Percentiles rank a stretch among this genome's conserved stretches.
phyloP scores from a whole-genome alignment of 2,113 vertebrate species.

The Lophochroa leadbeateri region DNA sequence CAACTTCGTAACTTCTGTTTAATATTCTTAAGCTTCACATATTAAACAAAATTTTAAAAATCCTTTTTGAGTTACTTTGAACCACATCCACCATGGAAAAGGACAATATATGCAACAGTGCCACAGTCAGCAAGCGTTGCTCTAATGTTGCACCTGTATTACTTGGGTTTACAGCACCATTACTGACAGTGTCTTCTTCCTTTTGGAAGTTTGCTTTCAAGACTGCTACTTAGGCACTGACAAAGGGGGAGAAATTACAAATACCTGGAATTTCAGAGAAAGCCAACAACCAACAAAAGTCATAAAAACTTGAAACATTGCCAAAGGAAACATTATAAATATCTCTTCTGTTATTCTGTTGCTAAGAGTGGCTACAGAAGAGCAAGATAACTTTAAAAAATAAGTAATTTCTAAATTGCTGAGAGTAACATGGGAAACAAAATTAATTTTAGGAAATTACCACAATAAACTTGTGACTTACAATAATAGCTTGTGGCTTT shows the following conservation, averaged over 20 bases:
- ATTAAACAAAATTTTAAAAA: not conserved
- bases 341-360: conserved; percentile 1
- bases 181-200: not conserved
- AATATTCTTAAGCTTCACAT: not conserved
- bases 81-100: not conserved
- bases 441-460: not conserved
- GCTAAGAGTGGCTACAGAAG: not conserved
- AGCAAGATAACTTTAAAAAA: not conserved
- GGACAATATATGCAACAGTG: not conserved
- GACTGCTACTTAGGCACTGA: not conserved
- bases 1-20: not conserved
- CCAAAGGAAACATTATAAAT: not conserved
- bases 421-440: conserved; percentile 2
- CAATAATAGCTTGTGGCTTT: not conserved
- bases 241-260: not conserved
- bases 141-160: not conserved
- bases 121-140: not conserved
- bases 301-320: not conserved
- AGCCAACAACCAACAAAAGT: not conserved
- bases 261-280: not conserved
- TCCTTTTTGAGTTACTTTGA: not conserved
- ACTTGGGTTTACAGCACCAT: not conserved
- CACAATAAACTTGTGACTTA: not conserved
- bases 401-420: not conserved
- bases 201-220: not conserved